Evolutionary conservation across 2,797 vertebrate genomes (phyloP).

Genomic region (Leucoraja ocellata): DNA sequence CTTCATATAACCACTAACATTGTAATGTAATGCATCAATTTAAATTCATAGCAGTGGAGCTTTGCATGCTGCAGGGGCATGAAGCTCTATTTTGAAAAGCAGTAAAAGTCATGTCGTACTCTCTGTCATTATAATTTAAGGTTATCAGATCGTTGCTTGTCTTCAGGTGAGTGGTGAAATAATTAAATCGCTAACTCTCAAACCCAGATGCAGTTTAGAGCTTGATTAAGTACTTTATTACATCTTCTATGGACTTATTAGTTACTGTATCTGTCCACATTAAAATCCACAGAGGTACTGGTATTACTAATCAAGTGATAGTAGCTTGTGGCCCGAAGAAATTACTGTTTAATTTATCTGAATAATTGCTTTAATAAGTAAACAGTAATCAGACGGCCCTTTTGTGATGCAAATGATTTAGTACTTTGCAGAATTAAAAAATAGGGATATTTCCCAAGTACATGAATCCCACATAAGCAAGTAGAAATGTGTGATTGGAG

Average conservation of each 20-base stretch:
- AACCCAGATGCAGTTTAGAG: slow-evolving; percentile 29
- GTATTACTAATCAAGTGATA: neutral
- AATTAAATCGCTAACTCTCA: slow-evolving; percentile 30
- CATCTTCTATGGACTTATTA: neutral
- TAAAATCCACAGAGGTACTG: slow-evolving; percentile 7
- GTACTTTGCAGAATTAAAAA: slow-evolving; percentile 11
- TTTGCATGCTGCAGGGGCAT: neutral
- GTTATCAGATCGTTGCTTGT: neutral
- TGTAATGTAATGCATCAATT: slow-evolving; percentile 13
- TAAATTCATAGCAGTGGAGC: slow-evolving; percentile 21
- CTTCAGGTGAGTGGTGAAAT: slow-evolving; percentile 29
- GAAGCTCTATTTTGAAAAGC: slow-evolving; percentile 17
- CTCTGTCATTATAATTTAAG: slow-evolving; percentile 26
- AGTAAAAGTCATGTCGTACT: neutral
- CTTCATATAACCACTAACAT: neutral
- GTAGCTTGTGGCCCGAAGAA: neutral
- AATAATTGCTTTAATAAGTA: slow-evolving; percentile 22
- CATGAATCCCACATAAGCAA: neutral
- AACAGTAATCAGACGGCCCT: neutral
- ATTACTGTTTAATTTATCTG: slow-evolving; percentile 13
- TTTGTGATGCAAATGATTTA: neutral
- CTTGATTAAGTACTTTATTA: slow-evolving; percentile 36
- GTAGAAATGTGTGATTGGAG: neutral
- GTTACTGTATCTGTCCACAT: slow-evolving; percentile 28
- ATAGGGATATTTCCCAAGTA: neutral